Evolutionary conservation across 2,797 vertebrate species (phyloP).

Genomic region (Psittacula echo): DNA sequence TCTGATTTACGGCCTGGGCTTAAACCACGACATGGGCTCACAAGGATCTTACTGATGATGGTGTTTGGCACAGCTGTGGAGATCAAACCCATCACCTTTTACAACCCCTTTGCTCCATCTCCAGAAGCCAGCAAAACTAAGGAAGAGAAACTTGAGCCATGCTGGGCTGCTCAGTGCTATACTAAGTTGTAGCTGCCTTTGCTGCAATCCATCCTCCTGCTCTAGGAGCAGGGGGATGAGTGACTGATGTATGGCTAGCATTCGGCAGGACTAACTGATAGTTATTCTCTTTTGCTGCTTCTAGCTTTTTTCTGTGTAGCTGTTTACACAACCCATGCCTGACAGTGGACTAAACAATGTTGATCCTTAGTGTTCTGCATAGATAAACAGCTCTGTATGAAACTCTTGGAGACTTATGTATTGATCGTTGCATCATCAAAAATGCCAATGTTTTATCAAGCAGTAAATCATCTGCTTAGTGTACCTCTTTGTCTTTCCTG

Average conservation of each 20-base stretch:
- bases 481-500: neutral
- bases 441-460: neutral
- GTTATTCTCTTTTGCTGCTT: neutral
- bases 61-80: neutral
- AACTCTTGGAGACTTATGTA: neutral
- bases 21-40: too few relatives aligned
- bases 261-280: neutral
- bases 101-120: neutral
- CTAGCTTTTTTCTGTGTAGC: neutral
- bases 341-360: accelerated
- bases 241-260: neutral
- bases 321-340: neutral
- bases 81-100: neutral
- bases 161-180: neutral
- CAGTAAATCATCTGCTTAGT: neutral
- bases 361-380: neutral
- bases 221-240: accelerated
- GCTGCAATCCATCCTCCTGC: neutral
- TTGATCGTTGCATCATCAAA: neutral
- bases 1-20: too few relatives aligned
- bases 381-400: neutral
- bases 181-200: neutral
- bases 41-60: neutral
- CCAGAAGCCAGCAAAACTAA: neutral
- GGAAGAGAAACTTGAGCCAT: neutral